Evolutionary conservation across 2,113 vertebrate species (phyloP).

Genomic region (Ailuropoda melanoleuca): DNA sequence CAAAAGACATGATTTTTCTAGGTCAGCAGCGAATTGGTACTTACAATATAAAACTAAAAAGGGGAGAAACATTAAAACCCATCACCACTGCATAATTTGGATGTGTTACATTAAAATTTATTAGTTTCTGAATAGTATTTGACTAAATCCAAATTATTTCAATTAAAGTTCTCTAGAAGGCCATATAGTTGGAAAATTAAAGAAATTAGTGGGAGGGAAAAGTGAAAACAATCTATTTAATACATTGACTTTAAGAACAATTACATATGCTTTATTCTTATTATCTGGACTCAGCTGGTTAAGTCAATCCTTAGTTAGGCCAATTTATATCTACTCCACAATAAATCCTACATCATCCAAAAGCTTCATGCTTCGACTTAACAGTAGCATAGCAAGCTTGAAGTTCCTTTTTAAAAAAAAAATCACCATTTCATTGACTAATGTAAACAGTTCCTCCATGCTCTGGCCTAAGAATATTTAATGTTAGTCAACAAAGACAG

Average conservation of each 20-base stretch:
- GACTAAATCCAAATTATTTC: slow-evolving; percentile 44
- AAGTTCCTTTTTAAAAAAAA: background rate
- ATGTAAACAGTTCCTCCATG: slow-evolving; percentile 40
- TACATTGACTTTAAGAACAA: slow-evolving; percentile 17
- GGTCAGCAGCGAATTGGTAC: background rate
- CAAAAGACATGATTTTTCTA: slow-evolving; percentile 41
- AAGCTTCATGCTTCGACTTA: slow-evolving; percentile 35
- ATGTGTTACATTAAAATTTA: slow-evolving; percentile 61
- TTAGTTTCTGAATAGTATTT: slow-evolving; percentile 53
- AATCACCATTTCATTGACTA: slow-evolving; percentile 12
- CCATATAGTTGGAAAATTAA: slow-evolving; percentile 36
- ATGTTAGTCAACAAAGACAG: slow-evolving; percentile 44
- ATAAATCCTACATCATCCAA: background rate
- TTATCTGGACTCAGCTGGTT: background rate
- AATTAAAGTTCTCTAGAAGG: slow-evolving; percentile 44
- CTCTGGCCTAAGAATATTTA: slow-evolving; percentile 31
- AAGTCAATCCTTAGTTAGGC: background rate
- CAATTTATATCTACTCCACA: background rate
- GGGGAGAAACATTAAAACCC: slow-evolving; percentile 51
- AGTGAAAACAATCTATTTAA: slow-evolving; percentile 52
- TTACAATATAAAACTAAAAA: background rate
- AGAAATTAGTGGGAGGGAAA: slow-evolving; percentile 12
- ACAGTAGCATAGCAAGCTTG: slow-evolving; percentile 2
- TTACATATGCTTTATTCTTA: slow-evolving; percentile 38
- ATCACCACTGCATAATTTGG: slow-evolving; percentile 48